Conservation (phyloP, 2,113 vertebrate genomes). For the Ailuropoda melanoleuca region DNA sequence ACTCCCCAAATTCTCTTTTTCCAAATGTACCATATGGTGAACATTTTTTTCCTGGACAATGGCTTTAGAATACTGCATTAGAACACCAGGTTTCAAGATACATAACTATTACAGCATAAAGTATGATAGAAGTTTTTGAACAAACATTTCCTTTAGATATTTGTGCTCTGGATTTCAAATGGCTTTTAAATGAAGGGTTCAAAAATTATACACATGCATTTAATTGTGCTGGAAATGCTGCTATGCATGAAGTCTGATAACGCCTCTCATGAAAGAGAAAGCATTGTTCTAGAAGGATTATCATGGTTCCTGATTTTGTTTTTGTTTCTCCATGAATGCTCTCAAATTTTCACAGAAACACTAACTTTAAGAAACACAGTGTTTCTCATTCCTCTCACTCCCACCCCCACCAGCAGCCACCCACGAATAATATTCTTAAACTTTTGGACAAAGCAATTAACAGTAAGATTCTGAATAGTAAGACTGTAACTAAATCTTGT, state of each 20-base stretch:
- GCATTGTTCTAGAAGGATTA: background rate
- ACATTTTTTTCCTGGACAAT: conserved; percentile 1
- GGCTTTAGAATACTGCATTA: background rate
- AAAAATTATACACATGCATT: conserved; percentile 26
- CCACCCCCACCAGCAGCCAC: background rate
- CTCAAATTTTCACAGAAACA: conserved; percentile 6
- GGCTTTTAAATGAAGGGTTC: conserved; percentile 23
- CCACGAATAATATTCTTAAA: background rate
- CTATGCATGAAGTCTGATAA: background rate
- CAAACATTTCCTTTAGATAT: background rate
- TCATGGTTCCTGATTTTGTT: background rate
- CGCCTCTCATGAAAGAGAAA: conserved; percentile 26
- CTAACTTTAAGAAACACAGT: background rate
- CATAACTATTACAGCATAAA: background rate
- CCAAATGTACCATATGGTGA: background rate
- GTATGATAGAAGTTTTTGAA: background rate
- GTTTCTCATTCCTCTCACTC: background rate
- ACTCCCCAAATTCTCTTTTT: background rate
- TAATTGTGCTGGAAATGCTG: conserved; percentile 20
- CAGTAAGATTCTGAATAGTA: background rate
- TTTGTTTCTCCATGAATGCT: background rate
- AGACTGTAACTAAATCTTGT: background rate
- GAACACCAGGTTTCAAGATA: background rate
- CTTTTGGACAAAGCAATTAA: background rate
- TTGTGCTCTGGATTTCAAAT: background rate